Conservation (phyloP, 2,113 vertebrate species). For the Neotoma lepida region DNA sequence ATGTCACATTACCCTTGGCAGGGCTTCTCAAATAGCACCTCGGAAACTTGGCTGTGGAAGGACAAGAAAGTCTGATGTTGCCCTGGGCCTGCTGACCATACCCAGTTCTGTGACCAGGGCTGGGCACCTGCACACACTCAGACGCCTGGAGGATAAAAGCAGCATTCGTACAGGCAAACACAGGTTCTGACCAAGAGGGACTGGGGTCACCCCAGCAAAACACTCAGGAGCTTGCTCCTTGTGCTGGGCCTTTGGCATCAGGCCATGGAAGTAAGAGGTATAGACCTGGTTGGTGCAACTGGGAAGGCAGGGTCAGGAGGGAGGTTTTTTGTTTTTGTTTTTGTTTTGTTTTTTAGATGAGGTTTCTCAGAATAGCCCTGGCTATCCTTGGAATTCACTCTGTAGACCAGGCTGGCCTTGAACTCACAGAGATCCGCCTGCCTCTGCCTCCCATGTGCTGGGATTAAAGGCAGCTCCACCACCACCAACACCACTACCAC, state of each 20-base stretch:
- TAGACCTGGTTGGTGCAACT: accelerated
- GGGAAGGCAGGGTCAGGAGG: accelerated
- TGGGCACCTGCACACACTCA: not conserved
- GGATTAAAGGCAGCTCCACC: too few relatives aligned
- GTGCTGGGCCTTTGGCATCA: not conserved
- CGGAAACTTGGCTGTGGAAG: slow-evolving; percentile 44
- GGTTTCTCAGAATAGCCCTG: too few relatives aligned
- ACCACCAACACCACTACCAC: too few relatives aligned
- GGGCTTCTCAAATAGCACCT: not conserved
- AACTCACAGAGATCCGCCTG: too few relatives aligned
- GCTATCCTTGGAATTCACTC: too few relatives aligned
- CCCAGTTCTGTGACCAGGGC: not conserved
- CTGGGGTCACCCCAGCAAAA: not conserved
- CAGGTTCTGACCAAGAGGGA: not conserved
- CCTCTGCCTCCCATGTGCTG: too few relatives aligned
- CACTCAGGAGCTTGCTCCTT: not conserved
- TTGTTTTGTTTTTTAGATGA: too few relatives aligned
- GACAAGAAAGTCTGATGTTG: not conserved
- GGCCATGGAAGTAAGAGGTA: too few relatives aligned
- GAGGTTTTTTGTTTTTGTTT: too few relatives aligned
- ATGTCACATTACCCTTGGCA: slow-evolving; percentile 74
- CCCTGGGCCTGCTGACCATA: not conserved
- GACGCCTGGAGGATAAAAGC: not conserved
- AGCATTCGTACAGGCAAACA: not conserved
- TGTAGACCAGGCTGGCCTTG: too few relatives aligned